These are phyloP conservation scores for Hanleya hanleyi DNA, from an alignment of 2,888 invertebrate species.

Conservation along the genomic window DNA sequence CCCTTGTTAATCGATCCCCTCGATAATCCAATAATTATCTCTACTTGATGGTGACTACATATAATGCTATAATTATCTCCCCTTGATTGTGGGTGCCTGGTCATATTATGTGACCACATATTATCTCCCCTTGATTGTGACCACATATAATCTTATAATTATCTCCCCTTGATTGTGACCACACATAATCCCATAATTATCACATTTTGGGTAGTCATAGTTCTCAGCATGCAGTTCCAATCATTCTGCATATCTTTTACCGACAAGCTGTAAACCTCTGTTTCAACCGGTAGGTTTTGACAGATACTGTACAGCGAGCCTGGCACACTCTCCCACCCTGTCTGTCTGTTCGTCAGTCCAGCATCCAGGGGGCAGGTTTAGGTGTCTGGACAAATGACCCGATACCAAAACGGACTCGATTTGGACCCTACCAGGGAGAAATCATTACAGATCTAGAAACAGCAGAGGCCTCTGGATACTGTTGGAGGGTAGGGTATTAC, in stretches of 20 bases:
- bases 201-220: too few species aligned
- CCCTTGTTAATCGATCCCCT: too few species aligned
- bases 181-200: too few species aligned
- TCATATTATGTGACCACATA: too few species aligned
- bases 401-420: constrained; percentile 56
- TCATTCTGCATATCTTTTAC: background rate
- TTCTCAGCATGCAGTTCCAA: background rate
- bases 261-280: background rate
- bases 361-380: constrained; percentile 62
- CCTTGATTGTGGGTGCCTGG: too few species aligned
- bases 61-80: too few species aligned
- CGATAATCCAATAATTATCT: too few species aligned
- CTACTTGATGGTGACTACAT: too few species aligned
- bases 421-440: constrained; percentile 71
- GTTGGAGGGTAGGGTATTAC: constrained; percentile 73
- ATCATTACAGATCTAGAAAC: constrained; percentile 42
- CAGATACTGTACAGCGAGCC: background rate
- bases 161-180: too few species aligned
- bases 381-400: constrained; percentile 63
- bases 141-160: too few species aligned
- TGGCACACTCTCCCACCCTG: constrained; percentile 55
- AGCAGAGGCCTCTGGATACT: constrained; percentile 67
- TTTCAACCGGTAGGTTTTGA: too few species aligned
- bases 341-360: constrained; percentile 57
- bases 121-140: too few species aligned